These are phyloP conservation scores for Temnothorax nylanderi DNA, from an alignment of 1,140 invertebrate species.

Conservation along the genomic window DNA sequence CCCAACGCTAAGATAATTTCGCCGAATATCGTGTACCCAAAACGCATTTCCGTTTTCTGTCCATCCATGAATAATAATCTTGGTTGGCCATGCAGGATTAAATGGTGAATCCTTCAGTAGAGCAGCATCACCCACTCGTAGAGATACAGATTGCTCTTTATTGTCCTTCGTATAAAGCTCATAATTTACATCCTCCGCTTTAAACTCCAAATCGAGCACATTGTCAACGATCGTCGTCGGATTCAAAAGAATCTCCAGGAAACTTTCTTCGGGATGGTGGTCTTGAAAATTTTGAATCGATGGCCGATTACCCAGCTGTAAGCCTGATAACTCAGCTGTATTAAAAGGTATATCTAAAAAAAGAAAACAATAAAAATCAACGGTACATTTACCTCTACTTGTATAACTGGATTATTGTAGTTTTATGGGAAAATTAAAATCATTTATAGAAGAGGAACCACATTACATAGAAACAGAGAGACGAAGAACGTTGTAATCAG, in stretches of 20 bases:
- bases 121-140: conserved; percentile 54
- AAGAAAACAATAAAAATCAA: conserved; percentile 33
- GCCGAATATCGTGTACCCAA: conserved; percentile 81
- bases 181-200: conserved; percentile 64
- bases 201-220: conserved; percentile 44
- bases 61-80: conserved; percentile 87
- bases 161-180: conserved; percentile 76
- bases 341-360: conserved; percentile 43
- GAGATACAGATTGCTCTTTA: conserved; percentile 40
- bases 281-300: conserved; percentile 49
- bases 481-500: conserved; percentile 18
- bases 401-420: not conserved
- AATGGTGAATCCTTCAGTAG: conserved; percentile 77
- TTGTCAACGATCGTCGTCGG: conserved; percentile 37
- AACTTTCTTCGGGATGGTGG: conserved; percentile 46
- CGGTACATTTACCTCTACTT: not conserved
- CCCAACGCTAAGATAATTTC: conserved; percentile 86
- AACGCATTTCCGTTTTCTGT: conserved; percentile 78
- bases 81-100: conserved; percentile 74
- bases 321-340: not conserved
- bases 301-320: not conserved
- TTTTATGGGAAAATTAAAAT: not conserved
- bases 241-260: conserved; percentile 64
- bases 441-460: not conserved
- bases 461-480: conserved; percentile 35